Conservation (phyloP, 64 coral and sea anemone species). For the Montipora foliosa region DNA sequence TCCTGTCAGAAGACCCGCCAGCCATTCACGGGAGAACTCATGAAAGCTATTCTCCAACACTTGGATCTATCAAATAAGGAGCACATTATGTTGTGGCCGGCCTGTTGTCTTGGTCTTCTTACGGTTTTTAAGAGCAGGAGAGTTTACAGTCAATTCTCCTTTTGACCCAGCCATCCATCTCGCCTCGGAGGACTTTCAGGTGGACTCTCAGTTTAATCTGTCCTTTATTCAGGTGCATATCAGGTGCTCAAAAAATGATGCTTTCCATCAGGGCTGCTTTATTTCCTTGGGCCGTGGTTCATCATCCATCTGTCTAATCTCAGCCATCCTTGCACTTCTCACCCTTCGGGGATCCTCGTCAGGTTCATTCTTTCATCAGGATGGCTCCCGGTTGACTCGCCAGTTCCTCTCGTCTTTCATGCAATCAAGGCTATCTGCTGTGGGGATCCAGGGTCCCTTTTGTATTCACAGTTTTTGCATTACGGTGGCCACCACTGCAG, state of each 20-base stretch:
- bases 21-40: not conserved
- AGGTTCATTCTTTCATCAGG: not conserved
- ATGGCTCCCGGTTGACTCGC: too few relatives aligned
- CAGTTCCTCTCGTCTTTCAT: too few relatives aligned
- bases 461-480: too few relatives aligned
- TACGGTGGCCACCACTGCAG: too few relatives aligned
- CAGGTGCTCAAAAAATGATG: constrained; percentile 21
- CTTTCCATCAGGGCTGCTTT: constrained; percentile 16
- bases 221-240: not conserved
- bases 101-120: constrained; percentile 19
- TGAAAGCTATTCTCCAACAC: not conserved
- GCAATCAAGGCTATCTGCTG: too few relatives aligned
- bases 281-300: constrained; percentile 3
- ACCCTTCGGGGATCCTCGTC: not conserved
- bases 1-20: not conserved
- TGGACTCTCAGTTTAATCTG: not conserved
- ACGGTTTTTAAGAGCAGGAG: not conserved
- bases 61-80: constrained; percentile 10
- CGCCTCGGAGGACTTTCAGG: not conserved
- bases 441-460: too few relatives aligned
- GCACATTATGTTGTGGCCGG: not conserved
- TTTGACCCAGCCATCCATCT: not conserved
- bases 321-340: not conserved
- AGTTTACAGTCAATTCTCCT: constrained; percentile 11
- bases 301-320: not conserved